These are phyloP conservation scores for Cherax destructor DNA, from an alignment of 1,140 invertebrate species.

Conservation along the genomic window DNA sequence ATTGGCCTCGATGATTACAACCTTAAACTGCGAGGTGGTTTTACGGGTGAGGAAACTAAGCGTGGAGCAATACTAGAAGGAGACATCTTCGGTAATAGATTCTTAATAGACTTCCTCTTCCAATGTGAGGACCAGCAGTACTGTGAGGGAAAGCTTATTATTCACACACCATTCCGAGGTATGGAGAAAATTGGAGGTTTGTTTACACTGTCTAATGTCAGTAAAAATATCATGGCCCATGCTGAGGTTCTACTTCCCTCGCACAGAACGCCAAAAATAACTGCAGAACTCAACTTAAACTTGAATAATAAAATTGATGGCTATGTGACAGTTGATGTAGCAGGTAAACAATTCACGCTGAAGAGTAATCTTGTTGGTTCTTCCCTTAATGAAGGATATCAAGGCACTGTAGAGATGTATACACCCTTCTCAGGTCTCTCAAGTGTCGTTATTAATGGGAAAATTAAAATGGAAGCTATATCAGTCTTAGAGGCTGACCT, in stretches of 20 bases:
- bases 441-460: slow-evolving; percentile 20
- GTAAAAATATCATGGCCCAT: slow-evolving; percentile 31
- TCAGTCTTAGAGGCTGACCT: slow-evolving; percentile 24
- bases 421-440: slow-evolving; percentile 57
- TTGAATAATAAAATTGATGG: slow-evolving; percentile 50
- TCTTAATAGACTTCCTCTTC: slow-evolving; percentile 52
- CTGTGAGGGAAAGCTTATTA: slow-evolving; percentile 65
- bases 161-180: slow-evolving; percentile 51
- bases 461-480: slow-evolving; percentile 32
- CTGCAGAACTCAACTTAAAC: slow-evolving; percentile 41
- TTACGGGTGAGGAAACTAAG: slow-evolving; percentile 41
- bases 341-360: slow-evolving; percentile 55
- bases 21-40: slow-evolving; percentile 59
- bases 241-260: slow-evolving; percentile 58
- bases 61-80: slow-evolving; percentile 57
- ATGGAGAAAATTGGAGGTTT: slow-evolving; percentile 63
- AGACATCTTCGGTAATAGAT: slow-evolving; percentile 61
- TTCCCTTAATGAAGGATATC: slow-evolving; percentile 13
- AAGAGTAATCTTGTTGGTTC: slow-evolving; percentile 39
- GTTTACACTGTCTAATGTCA: slow-evolving; percentile 53
- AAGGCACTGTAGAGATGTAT: slow-evolving; percentile 29
- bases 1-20: slow-evolving; percentile 67
- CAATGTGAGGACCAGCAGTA: slow-evolving; percentile 52
- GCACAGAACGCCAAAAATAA: slow-evolving; percentile 42
- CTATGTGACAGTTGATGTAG: slow-evolving; percentile 41